Evolutionary conservation across 2,113 vertebrate species (phyloP).

Genomic region (Sapajus apella): DNA sequence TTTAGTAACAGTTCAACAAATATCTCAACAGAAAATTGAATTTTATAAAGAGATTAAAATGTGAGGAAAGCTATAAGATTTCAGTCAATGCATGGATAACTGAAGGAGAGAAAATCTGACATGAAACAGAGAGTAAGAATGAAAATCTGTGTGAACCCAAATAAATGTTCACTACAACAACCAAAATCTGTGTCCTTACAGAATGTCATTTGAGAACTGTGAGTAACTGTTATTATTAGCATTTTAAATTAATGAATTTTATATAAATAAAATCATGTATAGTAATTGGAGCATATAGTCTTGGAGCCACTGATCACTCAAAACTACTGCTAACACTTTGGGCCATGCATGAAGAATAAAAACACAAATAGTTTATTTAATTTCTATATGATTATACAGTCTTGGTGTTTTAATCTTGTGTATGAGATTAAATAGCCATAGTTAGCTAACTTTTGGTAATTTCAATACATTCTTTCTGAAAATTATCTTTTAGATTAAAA

Average conservation of each 20-base stretch:
- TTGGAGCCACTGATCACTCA: background rate
- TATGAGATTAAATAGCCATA: background rate
- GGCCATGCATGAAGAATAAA: background rate
- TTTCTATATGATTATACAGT: background rate
- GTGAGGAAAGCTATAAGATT: background rate
- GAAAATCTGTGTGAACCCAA: background rate
- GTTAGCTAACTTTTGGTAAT: background rate
- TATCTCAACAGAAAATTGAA: background rate
- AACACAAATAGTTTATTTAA: background rate
- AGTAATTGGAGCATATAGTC: background rate
- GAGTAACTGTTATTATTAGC: too few species aligned
- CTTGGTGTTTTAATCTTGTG: background rate
- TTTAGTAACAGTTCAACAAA: background rate
- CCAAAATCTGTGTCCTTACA: background rate
- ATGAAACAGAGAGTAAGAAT: background rate
- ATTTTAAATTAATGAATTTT: background rate
- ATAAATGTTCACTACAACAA: background rate
- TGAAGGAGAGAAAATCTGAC: background rate
- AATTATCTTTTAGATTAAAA: background rate
- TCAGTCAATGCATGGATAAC: background rate
- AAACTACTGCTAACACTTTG: background rate
- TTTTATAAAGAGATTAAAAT: background rate
- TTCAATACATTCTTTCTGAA: background rate
- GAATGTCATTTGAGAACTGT: background rate
- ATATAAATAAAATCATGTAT: background rate